Base-by-base conservation (phyloP, 2,113 vertebrate genomes). In the Tragelaphus imberbis region DNA sequence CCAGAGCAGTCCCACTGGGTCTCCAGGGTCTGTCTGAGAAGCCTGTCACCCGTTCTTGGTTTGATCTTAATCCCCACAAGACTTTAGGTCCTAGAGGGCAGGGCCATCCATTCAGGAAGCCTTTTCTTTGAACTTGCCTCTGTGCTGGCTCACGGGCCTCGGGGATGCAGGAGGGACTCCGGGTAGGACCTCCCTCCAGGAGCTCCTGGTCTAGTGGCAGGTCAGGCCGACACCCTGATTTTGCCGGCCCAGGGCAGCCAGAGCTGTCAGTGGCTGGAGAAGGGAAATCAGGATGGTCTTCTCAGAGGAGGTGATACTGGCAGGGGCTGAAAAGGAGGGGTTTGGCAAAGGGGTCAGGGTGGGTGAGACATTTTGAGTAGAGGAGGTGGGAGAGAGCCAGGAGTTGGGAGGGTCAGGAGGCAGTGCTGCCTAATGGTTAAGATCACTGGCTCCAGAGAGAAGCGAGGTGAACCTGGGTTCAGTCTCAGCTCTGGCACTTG, bases 101-200 rank as follows among this genome's bases (percentile, higher is more conserved):
- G 85, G 44, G 51, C 8, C 79, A 15, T 90, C 63, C 59, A 51
- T 55, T 95, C 15, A 77, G 88, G 80, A 84, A 96, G 80, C 23
- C 36, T 92, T 84, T 88, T 92, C 94, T 75, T 75, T 96, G 96
- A 95, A 80, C 53, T 75, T 40, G 51, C 75, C 80, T 59, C 49
- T 58, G 23, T 71, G n/a, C 49, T 80, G 82, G 58, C 49, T 84
- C 82, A n/a, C 0, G 28, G 82, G n/a, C 36, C 51, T n/a, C 2
- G 11, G 55, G 87, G n/a, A 92, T 47, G 44, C 79, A 28, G 53
- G 55, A 16, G 75, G 21, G 36, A 55, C 33, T 21, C 12, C 0
- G 2, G 21, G 77, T 19, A 59, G 36, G 51, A 40, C 23, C 44
- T 85, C 16, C 25, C 33, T 14, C 71, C 6, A 33, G 36, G 28